phyloP scores from a whole-genome alignment of 2,888 invertebrate species.

The Cerastis rubricosa region DNA sequence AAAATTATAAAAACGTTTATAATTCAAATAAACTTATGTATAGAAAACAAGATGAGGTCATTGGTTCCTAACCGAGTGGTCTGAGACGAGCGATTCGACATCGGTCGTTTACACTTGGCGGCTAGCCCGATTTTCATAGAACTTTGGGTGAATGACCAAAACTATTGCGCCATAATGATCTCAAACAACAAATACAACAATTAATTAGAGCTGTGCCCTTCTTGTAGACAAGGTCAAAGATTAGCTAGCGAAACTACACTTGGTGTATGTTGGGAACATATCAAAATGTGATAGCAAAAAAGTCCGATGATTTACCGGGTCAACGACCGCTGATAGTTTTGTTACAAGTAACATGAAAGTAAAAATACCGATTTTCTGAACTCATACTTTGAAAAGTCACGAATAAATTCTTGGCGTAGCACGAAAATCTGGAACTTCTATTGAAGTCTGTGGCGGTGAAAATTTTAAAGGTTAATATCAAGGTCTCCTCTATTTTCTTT shows the following conservation, averaged over 20 bases:
- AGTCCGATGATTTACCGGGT: too few relatives aligned
- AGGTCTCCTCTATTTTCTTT: neutral
- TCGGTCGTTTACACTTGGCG: slow-evolving; percentile 14
- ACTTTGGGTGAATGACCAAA: neutral
- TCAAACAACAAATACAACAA: neutral
- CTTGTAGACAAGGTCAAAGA: neutral
- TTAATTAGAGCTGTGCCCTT: neutral
- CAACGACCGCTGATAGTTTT: too few relatives aligned
- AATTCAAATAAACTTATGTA: neutral
- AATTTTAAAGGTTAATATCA: neutral
- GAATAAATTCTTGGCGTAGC: too few relatives aligned
- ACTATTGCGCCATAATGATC: neutral
- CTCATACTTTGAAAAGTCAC: too few relatives aligned
- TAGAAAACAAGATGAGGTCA: neutral
- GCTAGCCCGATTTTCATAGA: slow-evolving; percentile 1
- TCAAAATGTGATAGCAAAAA: too few relatives aligned
- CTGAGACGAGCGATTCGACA: neutral
- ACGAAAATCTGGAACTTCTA: too few relatives aligned
- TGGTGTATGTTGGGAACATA: neutral
- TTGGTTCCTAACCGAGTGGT: neutral
- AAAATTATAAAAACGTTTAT: neutral
- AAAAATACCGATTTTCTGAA: too few relatives aligned
- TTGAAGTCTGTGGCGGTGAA: too few relatives aligned
- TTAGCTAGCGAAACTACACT: neutral
- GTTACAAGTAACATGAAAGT: too few relatives aligned